phyloP scores from a whole-genome alignment of 2,113 vertebrate species.

The Eolophus roseicapilla region DNA sequence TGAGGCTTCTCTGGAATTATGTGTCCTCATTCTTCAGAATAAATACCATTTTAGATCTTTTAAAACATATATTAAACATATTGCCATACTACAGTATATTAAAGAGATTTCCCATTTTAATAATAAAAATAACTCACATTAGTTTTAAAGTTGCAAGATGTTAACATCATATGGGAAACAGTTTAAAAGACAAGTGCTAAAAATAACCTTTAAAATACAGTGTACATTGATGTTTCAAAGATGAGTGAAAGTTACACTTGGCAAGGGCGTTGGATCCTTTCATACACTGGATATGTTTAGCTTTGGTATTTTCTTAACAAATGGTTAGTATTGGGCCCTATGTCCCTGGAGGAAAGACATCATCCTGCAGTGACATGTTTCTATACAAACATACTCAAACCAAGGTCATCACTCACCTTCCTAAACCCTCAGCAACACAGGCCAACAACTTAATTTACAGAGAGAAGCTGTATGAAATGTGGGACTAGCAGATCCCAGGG shows the following conservation, averaged over 20 bases:
- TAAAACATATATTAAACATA: conserved; percentile 40
- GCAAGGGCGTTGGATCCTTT: conserved; percentile 65
- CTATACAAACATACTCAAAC: conserved; percentile 75
- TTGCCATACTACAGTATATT: conserved; percentile 6
- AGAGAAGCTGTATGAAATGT: conserved; percentile 34
- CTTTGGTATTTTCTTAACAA: conserved; percentile 73
- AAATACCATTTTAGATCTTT: conserved; percentile 50
- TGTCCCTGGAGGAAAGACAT: conserved; percentile 74
- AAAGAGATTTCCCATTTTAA: conserved; percentile 51
- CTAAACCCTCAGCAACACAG: conserved; percentile 59
- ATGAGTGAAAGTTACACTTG: conserved; percentile 76
- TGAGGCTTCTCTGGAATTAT: neutral
- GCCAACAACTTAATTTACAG: conserved; percentile 70
- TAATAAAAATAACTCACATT: conserved; percentile 57
- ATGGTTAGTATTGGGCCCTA: conserved; percentile 71
- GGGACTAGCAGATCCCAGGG: conserved; percentile 48
- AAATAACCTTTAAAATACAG: conserved; percentile 73
- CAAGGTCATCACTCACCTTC: conserved; percentile 78
- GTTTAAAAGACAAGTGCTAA: conserved; percentile 73
- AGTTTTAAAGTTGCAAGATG: conserved; percentile 63
- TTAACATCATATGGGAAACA: conserved; percentile 59
- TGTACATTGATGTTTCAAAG: conserved; percentile 66
- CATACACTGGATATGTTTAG: conserved; percentile 74
- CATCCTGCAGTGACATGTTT: conserved; percentile 77
- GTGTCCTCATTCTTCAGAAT: neutral